Conservation (phyloP, 2,113 vertebrate species). For the Clupea harengus region DNA sequence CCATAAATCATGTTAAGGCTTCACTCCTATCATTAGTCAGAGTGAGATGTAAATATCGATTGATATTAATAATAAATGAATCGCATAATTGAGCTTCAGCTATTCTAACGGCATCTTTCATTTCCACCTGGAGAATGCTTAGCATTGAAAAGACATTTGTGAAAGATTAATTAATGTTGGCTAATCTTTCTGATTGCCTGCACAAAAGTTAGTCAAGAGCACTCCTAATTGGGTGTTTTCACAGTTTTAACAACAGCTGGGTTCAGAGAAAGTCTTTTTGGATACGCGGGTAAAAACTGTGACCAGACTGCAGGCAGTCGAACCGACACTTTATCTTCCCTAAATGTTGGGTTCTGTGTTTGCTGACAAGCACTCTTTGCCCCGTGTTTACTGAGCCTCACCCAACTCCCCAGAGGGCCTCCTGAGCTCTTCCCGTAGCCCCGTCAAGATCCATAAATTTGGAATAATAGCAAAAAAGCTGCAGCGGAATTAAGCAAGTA, state of each 20-base stretch:
- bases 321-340: slow-evolving; percentile 4
- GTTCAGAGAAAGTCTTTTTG: not conserved
- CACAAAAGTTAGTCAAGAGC: not conserved
- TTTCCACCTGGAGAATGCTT: slow-evolving; percentile 3
- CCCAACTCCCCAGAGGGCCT: slow-evolving; percentile 15
- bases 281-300: not conserved
- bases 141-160: not conserved
- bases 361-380: slow-evolving; percentile 26
- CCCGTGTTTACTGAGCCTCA: slow-evolving; percentile 1
- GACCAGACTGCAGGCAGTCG: not conserved
- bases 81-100: not conserved
- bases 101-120: not conserved
- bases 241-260: not conserved
- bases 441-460: slow-evolving; percentile 49
- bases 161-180: not conserved
- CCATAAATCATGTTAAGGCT: slow-evolving; percentile 23
- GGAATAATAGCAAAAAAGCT: slow-evolving; percentile 57
- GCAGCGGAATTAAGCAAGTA: slow-evolving; percentile 60
- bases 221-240: not conserved
- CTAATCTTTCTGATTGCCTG: not conserved
- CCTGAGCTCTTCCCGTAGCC: slow-evolving; percentile 21
- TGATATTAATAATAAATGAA: slow-evolving; percentile 16
- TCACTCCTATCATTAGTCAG: slow-evolving; percentile 1
- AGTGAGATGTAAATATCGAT: not conserved
- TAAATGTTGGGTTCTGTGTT: slow-evolving; percentile 22